A percentile compares a stretch with the other conserved stretches of the same genome.
These are phyloP conservation scores for Syndactyla subalaris DNA, from an alignment of 2,797 vertebrate genomes.

Conservation along the genomic window DNA sequence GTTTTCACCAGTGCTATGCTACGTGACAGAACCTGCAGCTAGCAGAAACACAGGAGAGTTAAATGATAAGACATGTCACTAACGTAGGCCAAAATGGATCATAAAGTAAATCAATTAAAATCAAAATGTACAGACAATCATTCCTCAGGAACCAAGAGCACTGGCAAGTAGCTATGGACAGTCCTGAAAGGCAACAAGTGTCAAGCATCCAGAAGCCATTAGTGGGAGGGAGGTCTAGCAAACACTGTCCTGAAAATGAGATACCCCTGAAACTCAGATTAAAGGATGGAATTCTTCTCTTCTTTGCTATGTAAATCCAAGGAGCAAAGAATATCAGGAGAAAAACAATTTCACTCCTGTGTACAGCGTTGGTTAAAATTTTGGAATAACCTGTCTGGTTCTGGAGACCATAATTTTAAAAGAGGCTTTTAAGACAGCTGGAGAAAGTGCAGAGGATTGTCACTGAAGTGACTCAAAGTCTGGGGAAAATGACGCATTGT, in stretches of 20 bases:
- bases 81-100: neutral
- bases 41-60: neutral
- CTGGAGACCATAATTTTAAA: neutral
- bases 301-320: neutral
- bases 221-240: neutral
- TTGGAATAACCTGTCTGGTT: neutral
- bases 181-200: neutral
- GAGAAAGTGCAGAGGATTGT: neutral
- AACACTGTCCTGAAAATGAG: neutral
- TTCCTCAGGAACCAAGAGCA: neutral
- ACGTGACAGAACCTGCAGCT: neutral
- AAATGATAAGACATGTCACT: neutral
- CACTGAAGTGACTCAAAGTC: neutral
- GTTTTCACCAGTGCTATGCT: neutral
- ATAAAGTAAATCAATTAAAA: neutral
- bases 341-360: neutral
- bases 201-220: neutral
- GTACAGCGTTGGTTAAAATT: neutral
- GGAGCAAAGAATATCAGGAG: neutral
- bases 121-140: neutral
- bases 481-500: constrained; percentile 2
- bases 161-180: neutral
- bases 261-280: neutral
- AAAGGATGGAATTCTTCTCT: neutral
- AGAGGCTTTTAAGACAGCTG: neutral